Base-by-base conservation (phyloP, 1,140 invertebrate genomes). In the Caerostris extrusa region DNA sequence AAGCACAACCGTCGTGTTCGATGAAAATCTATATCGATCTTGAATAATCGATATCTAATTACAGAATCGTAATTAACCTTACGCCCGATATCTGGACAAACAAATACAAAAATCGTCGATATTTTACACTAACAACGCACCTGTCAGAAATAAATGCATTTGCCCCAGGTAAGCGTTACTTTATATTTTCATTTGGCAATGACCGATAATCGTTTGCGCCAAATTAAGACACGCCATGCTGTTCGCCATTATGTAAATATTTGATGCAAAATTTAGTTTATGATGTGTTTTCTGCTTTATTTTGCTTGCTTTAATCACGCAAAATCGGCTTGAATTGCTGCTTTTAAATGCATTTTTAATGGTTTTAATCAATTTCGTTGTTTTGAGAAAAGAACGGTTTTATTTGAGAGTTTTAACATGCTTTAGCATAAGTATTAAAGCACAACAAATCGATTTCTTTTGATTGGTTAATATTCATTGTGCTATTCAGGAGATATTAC, bases 11-110 rank as follows among this genome's bases (percentile, higher is more conserved):
- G 34, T 34, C 34, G 34, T 14, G 19, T 71, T 50, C 81, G 81
- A 19, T 53, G 53, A 17, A 82, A 82, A 82, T 82, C 34, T 7
- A 82, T 34, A 82, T 82, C 81, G 34, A 82, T 82, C 81, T 7
- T 7, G 10, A 56, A 50, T 82, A 82, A 7, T 19, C 19, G 19
- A 82, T 82, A 17, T 5, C 19, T 5, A 34, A 34, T 34, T 34
- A 34, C 34, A 34, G 81, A 34, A 82, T 14, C 53, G 7, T 82
- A 82, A 82, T 82, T 82, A 82, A 82, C 34, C 53, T 56, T 50
- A 12, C 34, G 17, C 17, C 7, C 53, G n/a, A 57, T 71, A 17
- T 14, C 67, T 71, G n/a, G 34, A 34, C 34, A 34, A 34, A 34
- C 12, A 34, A 53, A 82, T 50, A 10, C 53, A 82, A 82, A 82